Evolutionary conservation across 2,888 invertebrate genomes (phyloP).

Genomic region (Synanthedon vespiformis): DNA sequence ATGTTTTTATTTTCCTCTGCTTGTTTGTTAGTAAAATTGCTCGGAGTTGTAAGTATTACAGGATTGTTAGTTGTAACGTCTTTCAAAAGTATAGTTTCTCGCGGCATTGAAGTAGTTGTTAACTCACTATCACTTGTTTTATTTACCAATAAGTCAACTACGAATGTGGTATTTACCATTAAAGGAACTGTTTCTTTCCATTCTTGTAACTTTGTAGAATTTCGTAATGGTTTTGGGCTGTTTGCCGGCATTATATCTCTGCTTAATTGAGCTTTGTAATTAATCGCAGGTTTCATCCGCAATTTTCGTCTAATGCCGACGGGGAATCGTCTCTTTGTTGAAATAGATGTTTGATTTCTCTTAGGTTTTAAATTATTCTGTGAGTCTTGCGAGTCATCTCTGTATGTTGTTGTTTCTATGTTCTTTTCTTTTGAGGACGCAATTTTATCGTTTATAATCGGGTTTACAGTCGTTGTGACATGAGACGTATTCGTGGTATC

Average conservation of each 20-base stretch:
- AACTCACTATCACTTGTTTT: neutral
- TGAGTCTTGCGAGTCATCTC: neutral
- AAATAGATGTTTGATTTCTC: conserved; percentile 14
- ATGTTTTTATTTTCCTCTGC: conserved; percentile 6
- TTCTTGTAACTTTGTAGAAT: conserved; percentile 35
- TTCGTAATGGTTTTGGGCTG: conserved; percentile 42
- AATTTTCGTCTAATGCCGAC: conserved; percentile 36
- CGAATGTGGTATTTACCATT: conserved; percentile 11
- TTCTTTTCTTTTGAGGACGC: conserved; percentile 3
- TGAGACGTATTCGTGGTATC: neutral
- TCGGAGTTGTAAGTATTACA: neutral
- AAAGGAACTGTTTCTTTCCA: conserved; percentile 37
- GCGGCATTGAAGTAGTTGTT: neutral
- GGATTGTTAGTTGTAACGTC: neutral
- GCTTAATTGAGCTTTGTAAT: conserved; percentile 41
- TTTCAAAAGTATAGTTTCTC: neutral
- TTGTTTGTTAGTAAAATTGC: neutral
- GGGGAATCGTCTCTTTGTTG: conserved; percentile 29
- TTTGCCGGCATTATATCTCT: conserved; percentile 43
- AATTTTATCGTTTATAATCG: neutral
- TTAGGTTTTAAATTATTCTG: conserved; percentile 7
- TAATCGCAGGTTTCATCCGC: conserved; percentile 38
- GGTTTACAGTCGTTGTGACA: neutral
- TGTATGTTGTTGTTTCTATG: conserved; percentile 5
- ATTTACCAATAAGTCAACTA: neutral